These are phyloP conservation scores for Ciconia boyciana DNA, from an alignment of 2,113 vertebrate genomes.

Conservation along the genomic window DNA sequence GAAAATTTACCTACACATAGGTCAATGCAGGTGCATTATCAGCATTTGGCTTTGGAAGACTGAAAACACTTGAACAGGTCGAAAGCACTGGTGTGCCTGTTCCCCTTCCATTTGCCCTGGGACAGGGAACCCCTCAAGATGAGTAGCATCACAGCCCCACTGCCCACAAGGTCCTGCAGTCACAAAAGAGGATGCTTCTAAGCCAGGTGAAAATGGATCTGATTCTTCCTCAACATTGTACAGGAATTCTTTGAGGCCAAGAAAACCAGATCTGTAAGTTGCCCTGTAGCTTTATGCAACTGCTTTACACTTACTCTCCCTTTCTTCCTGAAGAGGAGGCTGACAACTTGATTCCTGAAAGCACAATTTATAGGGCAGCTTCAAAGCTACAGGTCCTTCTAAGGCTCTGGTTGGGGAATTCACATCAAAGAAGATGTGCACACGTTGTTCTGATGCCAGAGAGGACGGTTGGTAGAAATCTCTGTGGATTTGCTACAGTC, in stretches of 20 bases:
- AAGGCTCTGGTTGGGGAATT: conserved; percentile 72
- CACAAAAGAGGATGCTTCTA: neutral
- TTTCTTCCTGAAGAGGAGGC: conserved; percentile 64
- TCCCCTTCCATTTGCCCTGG: neutral
- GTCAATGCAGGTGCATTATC: neutral
- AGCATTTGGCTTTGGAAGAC: neutral
- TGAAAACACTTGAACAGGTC: neutral
- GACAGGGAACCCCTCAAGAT: neutral
- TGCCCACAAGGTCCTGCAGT: neutral
- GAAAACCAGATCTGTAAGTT: conserved; percentile 67
- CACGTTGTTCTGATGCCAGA: conserved; percentile 70
- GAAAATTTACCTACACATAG: neutral
- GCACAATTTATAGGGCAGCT: conserved; percentile 78
- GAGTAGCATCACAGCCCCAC: neutral
- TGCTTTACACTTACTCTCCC: conserved; percentile 64
- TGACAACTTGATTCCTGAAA: conserved; percentile 76
- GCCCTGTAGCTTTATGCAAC: conserved; percentile 36
- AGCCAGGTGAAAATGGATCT: conserved; percentile 30
- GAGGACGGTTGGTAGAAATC: conserved; percentile 61
- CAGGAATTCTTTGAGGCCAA: conserved; percentile 48
- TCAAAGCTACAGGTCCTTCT: conserved; percentile 77
- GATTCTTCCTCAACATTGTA: conserved; percentile 16
- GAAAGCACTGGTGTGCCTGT: neutral
- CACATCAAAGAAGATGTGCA: conserved; percentile 72
- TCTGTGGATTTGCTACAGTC: conserved; percentile 64